Percentiles rank a stretch among this genome's conserved stretches.
phyloP scores from a whole-genome alignment of 1,140 invertebrate species.

The Pseudomyrmex pallidus region DNA sequence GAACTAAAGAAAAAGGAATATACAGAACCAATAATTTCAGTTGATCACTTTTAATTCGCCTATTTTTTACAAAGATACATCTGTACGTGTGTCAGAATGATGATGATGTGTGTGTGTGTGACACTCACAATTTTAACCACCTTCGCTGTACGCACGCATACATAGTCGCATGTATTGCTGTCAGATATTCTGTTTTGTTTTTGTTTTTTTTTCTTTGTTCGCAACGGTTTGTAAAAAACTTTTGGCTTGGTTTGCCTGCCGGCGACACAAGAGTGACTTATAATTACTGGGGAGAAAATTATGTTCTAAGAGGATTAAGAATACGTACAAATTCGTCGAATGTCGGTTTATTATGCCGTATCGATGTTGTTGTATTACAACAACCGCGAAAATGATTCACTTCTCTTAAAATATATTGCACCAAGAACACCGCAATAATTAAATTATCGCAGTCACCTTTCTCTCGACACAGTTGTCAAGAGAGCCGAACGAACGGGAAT shows the following conservation, averaged over 20 bases:
- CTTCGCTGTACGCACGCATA: constrained; percentile 31
- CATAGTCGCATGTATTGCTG: constrained; percentile 42
- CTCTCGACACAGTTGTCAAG: background rate
- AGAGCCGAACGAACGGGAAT: background rate
- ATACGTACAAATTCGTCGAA: constrained; percentile 47
- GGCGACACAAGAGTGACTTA: constrained; percentile 41
- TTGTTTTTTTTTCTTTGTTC: background rate
- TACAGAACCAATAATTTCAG: constrained; percentile 4
- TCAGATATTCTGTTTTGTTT: background rate
- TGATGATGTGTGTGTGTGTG: no score
- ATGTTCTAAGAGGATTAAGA: constrained; percentile 36
- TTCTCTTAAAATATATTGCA: constrained; percentile 21
- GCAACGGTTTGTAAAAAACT: constrained; percentile 46
- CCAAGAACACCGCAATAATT: background rate
- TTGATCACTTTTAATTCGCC: constrained; percentile 50
- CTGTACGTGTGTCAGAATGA: background rate
- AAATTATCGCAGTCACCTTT: background rate
- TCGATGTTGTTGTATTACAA: background rate
- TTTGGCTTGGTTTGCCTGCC: constrained; percentile 33
- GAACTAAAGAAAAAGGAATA: background rate
- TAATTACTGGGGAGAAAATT: constrained; percentile 47
- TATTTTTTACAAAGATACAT: constrained; percentile 46
- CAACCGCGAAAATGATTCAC: constrained; percentile 1
- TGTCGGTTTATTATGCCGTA: constrained; percentile 1
- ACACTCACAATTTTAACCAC: background rate